Percentiles rank a stretch among this genome's conserved stretches.
phyloP scores from a whole-genome alignment of 2,888 invertebrate genomes.

The Agriopis leucophaearia region DNA sequence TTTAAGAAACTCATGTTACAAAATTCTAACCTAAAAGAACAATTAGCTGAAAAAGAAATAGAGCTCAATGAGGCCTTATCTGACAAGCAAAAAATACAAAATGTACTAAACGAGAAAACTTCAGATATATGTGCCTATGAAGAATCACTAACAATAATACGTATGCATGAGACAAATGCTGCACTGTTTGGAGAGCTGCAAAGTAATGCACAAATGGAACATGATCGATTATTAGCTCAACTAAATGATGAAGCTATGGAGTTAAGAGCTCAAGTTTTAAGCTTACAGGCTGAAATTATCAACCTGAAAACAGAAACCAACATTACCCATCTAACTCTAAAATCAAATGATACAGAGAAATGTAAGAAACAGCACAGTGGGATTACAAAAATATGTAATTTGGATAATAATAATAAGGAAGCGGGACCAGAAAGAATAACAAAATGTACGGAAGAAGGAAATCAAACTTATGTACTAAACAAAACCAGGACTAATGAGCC shows the following conservation, averaged over 20 bases:
- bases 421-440: neutral
- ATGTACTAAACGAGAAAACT: neutral
- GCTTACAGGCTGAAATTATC: neutral
- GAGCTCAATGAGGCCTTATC: neutral
- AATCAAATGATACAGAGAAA: no score
- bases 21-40: neutral
- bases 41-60: neutral
- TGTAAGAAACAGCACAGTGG: neutral
- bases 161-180: conserved; percentile 1
- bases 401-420: neutral
- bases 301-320: neutral
- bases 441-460: neutral
- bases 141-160: conserved; percentile 3
- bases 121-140: conserved; percentile 1
- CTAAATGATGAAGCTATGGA: neutral
- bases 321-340: no score
- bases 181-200: neutral
- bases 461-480: neutral
- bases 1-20: neutral
- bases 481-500: neutral
- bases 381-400: neutral
- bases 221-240: neutral
- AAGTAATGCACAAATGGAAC: neutral
- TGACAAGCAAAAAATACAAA: neutral
- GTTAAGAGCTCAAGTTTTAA: neutral